Conservation (phyloP, 2,797 vertebrate species). For the Darevskia mixta region DNA sequence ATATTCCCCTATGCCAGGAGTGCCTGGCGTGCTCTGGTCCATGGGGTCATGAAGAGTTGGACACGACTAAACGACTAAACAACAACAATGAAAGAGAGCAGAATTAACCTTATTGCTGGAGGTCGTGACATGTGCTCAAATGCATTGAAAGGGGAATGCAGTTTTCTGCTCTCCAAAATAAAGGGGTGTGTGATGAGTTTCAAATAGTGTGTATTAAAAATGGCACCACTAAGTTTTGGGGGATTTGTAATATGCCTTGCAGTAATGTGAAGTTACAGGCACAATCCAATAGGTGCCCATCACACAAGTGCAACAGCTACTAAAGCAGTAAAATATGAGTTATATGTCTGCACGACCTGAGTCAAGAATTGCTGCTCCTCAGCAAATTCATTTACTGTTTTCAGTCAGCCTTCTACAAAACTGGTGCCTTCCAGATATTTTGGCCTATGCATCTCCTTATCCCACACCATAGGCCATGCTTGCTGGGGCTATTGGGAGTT, state of each 20-base stretch:
- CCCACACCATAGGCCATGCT: too few species aligned
- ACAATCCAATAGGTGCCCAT: neutral
- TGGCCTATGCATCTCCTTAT: too few species aligned
- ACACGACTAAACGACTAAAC: too few species aligned
- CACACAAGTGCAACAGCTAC: too few species aligned
- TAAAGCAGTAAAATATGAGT: neutral
- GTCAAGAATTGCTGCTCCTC: neutral
- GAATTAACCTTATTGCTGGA: neutral
- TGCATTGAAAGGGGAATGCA: neutral
- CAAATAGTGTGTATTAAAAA: neutral
- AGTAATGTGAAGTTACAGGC: neutral
- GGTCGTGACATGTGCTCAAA: neutral
- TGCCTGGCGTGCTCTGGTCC: too few species aligned
- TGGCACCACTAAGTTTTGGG: neutral
- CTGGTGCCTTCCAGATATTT: too few species aligned
- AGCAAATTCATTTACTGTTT: neutral
- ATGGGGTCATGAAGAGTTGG: too few species aligned
- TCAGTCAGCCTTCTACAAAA: too few species aligned
- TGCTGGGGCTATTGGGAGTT: too few species aligned
- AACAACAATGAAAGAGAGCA: neutral
- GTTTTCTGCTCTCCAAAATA: neutral
- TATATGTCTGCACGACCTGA: neutral
- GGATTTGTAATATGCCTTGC: neutral
- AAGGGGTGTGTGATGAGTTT: neutral
- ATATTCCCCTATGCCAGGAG: neutral